These are phyloP conservation scores for Zalophus californianus DNA, from an alignment of 2,797 vertebrate species.

Conservation along the genomic window DNA sequence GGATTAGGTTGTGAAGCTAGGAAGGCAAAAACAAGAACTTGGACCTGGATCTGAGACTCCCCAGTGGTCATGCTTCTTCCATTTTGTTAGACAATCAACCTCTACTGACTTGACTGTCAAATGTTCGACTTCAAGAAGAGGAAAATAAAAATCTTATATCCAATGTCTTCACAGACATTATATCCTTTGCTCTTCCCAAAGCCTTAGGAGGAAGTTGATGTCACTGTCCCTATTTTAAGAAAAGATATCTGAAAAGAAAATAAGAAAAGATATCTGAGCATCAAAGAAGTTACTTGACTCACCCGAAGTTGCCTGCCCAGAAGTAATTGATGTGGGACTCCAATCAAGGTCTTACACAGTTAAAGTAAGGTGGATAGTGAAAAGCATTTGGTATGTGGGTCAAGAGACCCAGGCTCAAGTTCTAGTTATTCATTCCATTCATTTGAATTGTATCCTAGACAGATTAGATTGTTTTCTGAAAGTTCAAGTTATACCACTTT, in stretches of 20 bases:
- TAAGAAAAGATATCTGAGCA: not conserved
- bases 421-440: not conserved
- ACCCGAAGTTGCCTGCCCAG: not conserved
- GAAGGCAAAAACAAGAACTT: not conserved
- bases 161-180: not conserved
- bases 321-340: not conserved
- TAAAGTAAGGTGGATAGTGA: not conserved
- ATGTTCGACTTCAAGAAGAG: not conserved
- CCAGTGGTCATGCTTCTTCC: not conserved
- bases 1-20: not conserved
- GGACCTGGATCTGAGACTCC: not conserved
- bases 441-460: not conserved
- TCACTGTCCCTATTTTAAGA: not conserved
- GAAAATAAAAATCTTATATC: not conserved
- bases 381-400: not conserved
- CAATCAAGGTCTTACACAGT: not conserved
- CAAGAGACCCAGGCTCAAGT: not conserved
- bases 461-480: not conserved
- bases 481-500: not conserved
- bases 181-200: constrained; percentile 6
- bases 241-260: not conserved
- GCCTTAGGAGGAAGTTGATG: not conserved
- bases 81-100: not conserved
- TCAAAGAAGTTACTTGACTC: not conserved
- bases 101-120: not conserved